phyloP scores from a whole-genome alignment of 2,113 vertebrate species.

The Picathartes gymnocephalus region DNA sequence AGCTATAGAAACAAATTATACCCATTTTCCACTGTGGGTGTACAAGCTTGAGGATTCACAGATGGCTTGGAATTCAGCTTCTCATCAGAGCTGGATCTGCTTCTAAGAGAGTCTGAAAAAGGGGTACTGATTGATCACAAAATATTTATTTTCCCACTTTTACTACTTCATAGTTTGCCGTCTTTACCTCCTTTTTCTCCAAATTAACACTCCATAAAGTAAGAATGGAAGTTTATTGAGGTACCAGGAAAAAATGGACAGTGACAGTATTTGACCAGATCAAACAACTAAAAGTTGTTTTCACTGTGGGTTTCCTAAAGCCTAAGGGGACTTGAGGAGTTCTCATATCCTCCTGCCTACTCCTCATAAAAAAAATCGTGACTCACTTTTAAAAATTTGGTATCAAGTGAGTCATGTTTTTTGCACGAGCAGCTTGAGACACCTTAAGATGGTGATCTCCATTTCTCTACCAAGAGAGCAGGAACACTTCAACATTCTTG shows the following conservation, averaged over 20 bases:
- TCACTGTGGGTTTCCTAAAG: constrained; percentile 9
- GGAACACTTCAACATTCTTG: not conserved
- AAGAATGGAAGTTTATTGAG: not conserved
- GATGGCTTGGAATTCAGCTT: constrained; percentile 55
- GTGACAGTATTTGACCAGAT: not conserved
- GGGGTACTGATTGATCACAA: not conserved
- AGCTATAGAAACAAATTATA: constrained; percentile 61
- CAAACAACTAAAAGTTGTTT: not conserved
- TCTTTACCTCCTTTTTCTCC: not conserved
- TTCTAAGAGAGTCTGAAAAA: constrained; percentile 32
- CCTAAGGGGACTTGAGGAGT: constrained; percentile 19
- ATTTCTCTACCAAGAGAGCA: not conserved
- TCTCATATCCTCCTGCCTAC: constrained; percentile 47
- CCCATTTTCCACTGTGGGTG: constrained; percentile 61
- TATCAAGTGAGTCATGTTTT: constrained; percentile 33
- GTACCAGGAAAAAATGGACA: not conserved
- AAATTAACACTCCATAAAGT: not conserved
- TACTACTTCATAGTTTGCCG: not conserved
- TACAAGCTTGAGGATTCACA: constrained; percentile 59
- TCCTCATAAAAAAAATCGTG: constrained; percentile 55
- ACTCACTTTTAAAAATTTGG: constrained; percentile 54
- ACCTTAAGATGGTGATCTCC: constrained; percentile 2
- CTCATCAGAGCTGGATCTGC: not conserved
- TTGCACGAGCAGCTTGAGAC: not conserved
- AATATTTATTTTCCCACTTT: not conserved